Evolutionary conservation across 2,113 vertebrate species (phyloP).

Genomic region (Neopipo cinnamomea): DNA sequence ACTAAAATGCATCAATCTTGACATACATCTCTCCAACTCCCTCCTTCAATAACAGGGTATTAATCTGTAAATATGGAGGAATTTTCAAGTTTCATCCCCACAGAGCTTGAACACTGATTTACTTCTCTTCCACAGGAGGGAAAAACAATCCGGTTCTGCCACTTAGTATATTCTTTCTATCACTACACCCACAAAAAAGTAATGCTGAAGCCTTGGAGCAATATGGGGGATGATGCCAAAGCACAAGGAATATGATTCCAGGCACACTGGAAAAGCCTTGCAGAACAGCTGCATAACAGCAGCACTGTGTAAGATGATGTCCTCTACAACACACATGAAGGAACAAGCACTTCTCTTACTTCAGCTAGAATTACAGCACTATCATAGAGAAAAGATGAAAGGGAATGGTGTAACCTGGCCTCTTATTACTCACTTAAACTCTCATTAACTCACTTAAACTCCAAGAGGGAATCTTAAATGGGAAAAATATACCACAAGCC

Average conservation of each 20-base stretch:
- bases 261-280: not conserved
- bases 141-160: not conserved
- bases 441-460: too few species aligned
- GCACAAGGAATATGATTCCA: not conserved
- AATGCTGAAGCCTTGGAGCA: not conserved
- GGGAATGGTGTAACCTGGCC: not conserved
- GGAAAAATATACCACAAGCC: not conserved
- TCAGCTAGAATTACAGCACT: not conserved
- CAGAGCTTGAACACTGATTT: not conserved
- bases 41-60: not conserved
- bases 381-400: not conserved
- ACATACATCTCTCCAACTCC: not conserved
- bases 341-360: not conserved
- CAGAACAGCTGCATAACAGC: not conserved
- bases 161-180: not conserved
- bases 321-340: fast-evolving
- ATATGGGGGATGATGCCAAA: not conserved
- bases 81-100: not conserved
- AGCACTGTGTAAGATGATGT: not conserved
- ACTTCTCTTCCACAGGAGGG: not conserved
- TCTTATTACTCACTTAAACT: not conserved
- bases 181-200: not conserved
- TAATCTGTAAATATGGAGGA: not conserved
- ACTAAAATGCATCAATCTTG: not conserved
- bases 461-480: not conserved